These are phyloP conservation scores for Anomalospiza imberbis DNA, from an alignment of 2,797 vertebrate species.

Conservation along the genomic window DNA sequence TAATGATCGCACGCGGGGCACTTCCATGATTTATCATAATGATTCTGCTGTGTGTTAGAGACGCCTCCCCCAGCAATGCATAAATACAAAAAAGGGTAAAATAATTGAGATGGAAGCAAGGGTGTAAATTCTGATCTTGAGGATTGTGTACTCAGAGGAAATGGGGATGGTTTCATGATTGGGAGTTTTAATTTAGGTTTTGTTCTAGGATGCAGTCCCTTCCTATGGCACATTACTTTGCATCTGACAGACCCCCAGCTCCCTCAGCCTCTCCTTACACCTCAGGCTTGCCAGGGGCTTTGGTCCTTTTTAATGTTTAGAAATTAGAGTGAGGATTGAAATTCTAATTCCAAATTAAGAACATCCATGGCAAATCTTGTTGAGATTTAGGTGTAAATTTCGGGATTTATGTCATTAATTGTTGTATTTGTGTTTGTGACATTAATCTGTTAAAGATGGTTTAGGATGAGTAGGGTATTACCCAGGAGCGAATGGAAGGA, in stretches of 20 bases:
- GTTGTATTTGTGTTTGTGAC: background rate
- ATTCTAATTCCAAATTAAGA: background rate
- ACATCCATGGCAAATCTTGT: background rate
- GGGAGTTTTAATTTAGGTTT: slow-evolving; percentile 61
- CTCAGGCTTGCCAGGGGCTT: background rate
- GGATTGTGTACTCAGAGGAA: slow-evolving; percentile 43
- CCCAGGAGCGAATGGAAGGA: background rate
- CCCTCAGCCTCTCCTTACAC: slow-evolving; percentile 33
- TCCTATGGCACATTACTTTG: slow-evolving; percentile 45
- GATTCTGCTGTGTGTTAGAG: slow-evolving; percentile 42
- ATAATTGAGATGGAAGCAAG: slow-evolving; percentile 58
- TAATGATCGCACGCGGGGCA: slow-evolving; percentile 48
- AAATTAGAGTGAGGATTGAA: background rate
- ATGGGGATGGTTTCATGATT: slow-evolving; percentile 26
- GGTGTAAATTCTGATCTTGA: slow-evolving; percentile 36
- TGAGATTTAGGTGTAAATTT: slow-evolving; percentile 14
- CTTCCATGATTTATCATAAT: slow-evolving; percentile 65
- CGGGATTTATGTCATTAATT: background rate
- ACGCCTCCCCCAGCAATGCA: background rate
- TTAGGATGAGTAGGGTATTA: background rate
- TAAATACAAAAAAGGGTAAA: background rate
- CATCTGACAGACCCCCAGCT: slow-evolving; percentile 21
- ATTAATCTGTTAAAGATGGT: background rate
- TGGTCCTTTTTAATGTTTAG: slow-evolving; percentile 40
- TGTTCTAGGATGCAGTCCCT: slow-evolving; percentile 47